Evolutionary conservation across 2,797 vertebrate species (phyloP), one percentile per base, ranked within the genome.

Genomic region (Mycteria americana): DNA sequence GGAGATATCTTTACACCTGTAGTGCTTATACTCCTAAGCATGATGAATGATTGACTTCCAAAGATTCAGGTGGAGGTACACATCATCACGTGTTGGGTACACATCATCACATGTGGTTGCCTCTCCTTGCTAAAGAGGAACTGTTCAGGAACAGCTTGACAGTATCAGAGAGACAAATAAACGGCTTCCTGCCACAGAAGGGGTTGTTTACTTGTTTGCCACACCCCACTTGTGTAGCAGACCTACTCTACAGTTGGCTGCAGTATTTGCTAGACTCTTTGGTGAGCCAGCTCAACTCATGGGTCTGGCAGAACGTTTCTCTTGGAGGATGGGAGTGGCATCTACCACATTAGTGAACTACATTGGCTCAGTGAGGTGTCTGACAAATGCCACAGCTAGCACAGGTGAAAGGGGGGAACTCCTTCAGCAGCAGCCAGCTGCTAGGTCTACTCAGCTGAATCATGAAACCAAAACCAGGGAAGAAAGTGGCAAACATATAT

Each of bases 91-190:
- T 30, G 23, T 37, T 37, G 37, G 7, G 9, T 43, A 62, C 28
- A 69, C 14, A 33, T 18, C 11, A 46, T 51, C 37, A 37, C 18
- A 43, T 11, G 37, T 30, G 23, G 3, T 19, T 80, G 30, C 45
- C 15, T 57, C 22, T 59, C 7, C 28, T 81, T 0, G 0, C 51
- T 76, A 56, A n/a, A 18, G 10, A 53, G 17, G 6, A 85, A 70
- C 31, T 62, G 31, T 43, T 89, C 46, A 39, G 19, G 18, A 64
- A 57, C 19, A 64, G 19, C n/a, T 73, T 51, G 11, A 59, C 54
- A 57, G 9, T 21, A 60, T 30, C 50, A 75, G 23, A 5, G 2
- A 64, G 25, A 83, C 10, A 76, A 74, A 62, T 31, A 19, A 81
- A 60, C 7, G 33, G 30, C 48, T 72, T 75, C 57, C 27, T 82